Evolutionary conservation across 2,888 invertebrate species (phyloP).

Genomic region (Eulithis prunata): DNA sequence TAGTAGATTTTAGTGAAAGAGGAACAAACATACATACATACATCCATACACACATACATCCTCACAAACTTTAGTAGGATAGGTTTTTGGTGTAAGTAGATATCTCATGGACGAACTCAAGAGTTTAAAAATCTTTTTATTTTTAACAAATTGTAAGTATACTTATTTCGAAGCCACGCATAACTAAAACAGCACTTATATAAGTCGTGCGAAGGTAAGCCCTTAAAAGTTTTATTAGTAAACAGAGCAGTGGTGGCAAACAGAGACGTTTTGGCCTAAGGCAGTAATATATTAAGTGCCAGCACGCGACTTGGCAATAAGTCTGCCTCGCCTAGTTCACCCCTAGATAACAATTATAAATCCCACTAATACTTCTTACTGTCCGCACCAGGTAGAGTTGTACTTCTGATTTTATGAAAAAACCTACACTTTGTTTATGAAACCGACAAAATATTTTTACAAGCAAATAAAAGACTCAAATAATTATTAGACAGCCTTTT

Average conservation of each 20-base stretch:
- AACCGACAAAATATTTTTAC: not conserved
- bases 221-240: constrained; percentile 66
- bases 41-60: no score
- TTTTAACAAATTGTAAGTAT: no score
- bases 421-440: not conserved
- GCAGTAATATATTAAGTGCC: constrained; percentile 75
- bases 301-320: constrained; percentile 77
- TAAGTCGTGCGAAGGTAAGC: constrained; percentile 38
- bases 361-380: constrained; percentile 77
- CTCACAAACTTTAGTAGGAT: no score
- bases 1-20: no score
- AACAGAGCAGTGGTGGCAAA: constrained; percentile 70
- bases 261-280: constrained; percentile 75
- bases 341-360: constrained; percentile 79
- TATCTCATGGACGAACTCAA: no score
- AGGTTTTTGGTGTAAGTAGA: no score
- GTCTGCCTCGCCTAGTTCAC: constrained; percentile 71
- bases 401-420: constrained; percentile 35
- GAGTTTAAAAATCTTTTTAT: no score
- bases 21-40: no score
- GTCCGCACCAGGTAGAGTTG: constrained; percentile 61
- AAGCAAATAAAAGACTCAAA: no score
- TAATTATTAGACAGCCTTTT: not conserved
- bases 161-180: not conserved
- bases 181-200: not conserved